phyloP scores from a whole-genome alignment of 2,888 invertebrate genomes.

The Ametastegia equiseti region DNA sequence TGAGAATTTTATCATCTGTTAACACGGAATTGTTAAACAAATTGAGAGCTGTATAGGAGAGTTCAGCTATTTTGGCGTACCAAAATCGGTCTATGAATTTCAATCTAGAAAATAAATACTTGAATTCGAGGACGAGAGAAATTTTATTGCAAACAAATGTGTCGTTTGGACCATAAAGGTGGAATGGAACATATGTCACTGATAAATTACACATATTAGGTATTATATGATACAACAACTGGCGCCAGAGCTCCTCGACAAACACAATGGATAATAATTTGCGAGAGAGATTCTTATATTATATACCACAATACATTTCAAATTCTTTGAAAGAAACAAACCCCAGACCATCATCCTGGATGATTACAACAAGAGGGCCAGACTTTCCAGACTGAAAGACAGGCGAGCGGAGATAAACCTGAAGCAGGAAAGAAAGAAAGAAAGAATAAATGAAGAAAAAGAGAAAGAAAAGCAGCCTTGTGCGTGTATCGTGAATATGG shows the following conservation, averaged over 20 bases:
- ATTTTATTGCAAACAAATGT: too few species aligned
- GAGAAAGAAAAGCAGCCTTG: background rate
- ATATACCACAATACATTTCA: constrained; percentile 13
- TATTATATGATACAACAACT: background rate
- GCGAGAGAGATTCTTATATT: background rate
- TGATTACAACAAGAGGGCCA: background rate
- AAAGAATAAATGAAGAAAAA: background rate
- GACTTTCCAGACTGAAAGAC: constrained; percentile 4
- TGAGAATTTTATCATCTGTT: background rate
- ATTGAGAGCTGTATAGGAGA: background rate
- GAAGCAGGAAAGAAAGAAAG: background rate
- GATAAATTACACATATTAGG: background rate
- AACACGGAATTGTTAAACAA: background rate
- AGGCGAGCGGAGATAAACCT: background rate
- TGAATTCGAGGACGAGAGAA: background rate
- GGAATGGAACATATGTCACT: background rate
- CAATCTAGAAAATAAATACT: too few species aligned
- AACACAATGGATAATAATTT: constrained; percentile 20
- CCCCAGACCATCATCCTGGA: constrained; percentile 14
- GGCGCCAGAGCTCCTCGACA: background rate
- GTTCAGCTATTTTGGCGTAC: too few species aligned
- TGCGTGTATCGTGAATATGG: background rate
- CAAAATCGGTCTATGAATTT: too few species aligned
- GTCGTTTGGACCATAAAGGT: too few species aligned
- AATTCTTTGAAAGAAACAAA: constrained; percentile 5